A percentile compares a stretch with the other conserved stretches of the same genome.
phyloP scores from a whole-genome alignment of 2,888 invertebrate species.

The Abscondita cerata region DNA sequence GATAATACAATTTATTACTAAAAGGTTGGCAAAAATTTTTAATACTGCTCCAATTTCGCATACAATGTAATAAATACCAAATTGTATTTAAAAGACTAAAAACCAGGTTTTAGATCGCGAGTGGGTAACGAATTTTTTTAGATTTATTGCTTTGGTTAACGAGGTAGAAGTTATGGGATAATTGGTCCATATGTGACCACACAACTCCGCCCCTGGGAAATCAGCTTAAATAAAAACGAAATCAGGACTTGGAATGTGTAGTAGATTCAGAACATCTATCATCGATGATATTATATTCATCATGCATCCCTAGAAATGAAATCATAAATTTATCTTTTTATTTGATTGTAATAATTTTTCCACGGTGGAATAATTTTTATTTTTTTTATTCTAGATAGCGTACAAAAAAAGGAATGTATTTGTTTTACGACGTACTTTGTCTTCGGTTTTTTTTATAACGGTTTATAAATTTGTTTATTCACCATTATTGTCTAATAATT shows the following conservation, averaged over 20 bases:
- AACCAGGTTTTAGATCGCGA: slow-evolving; percentile 24
- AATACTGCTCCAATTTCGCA: slow-evolving; percentile 10
- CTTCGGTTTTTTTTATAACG: too few relatives aligned
- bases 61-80: slow-evolving; percentile 21
- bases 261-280: slow-evolving; percentile 27
- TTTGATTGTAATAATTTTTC: slow-evolving; percentile 25
- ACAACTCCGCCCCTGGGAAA: slow-evolving; percentile 29
- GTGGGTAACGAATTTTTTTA: slow-evolving; percentile 31
- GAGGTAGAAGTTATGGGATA: slow-evolving; percentile 49
- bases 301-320: slow-evolving; percentile 18
- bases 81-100: slow-evolving; percentile 27
- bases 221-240: slow-evolving; percentile 31
- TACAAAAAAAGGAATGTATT: too few relatives aligned
- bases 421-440: too few relatives aligned
- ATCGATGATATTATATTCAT: slow-evolving; percentile 28
- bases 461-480: too few relatives aligned
- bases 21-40: slow-evolving; percentile 1
- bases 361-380: slow-evolving; percentile 16
- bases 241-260: slow-evolving; percentile 28
- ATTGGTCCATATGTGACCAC: slow-evolving; percentile 50
- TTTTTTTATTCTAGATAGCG: slow-evolving; percentile 3
- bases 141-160: slow-evolving; percentile 46
- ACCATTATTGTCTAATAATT: too few relatives aligned
- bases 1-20: slow-evolving; percentile 5
- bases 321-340: slow-evolving; percentile 26